Conservation (phyloP, 2,888 invertebrate species). For the Polyommatus icarus region DNA sequence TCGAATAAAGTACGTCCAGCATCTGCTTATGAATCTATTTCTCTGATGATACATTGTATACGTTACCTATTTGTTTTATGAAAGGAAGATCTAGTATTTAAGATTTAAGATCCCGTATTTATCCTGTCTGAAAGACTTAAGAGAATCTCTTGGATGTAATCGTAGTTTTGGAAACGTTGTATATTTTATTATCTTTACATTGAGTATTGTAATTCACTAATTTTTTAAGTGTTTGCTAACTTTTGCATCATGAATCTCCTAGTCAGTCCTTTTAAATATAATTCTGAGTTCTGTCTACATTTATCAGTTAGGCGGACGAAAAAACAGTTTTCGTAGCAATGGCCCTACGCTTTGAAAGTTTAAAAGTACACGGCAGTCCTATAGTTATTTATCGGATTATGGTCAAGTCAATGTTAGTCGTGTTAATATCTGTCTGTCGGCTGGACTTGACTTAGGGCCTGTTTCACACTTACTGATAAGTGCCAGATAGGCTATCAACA, state of each 20-base stretch:
- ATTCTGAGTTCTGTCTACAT: background rate
- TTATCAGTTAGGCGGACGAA: too few relatives aligned
- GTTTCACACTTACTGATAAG: too few relatives aligned
- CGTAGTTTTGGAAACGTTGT: background rate
- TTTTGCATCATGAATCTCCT: background rate
- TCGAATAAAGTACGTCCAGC: background rate
- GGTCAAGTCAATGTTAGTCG: too few relatives aligned
- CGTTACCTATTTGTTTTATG: conserved; percentile 13
- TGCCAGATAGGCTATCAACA: too few relatives aligned
- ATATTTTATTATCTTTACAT: conserved; percentile 6
- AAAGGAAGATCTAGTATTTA: background rate
- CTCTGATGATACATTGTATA: background rate
- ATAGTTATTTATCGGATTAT: too few relatives aligned
- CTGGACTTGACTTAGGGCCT: too few relatives aligned
- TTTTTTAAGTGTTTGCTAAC: background rate
- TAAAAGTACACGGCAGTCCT: too few relatives aligned
- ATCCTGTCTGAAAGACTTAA: background rate
- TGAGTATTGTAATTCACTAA: background rate
- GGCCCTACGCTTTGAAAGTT: too few relatives aligned
- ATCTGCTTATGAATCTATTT: background rate
- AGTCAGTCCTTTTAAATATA: background rate
- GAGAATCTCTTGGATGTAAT: background rate
- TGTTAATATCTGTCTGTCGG: too few relatives aligned
- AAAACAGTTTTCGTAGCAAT: too few relatives aligned
- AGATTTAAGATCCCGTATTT: background rate